Percentiles rank a stretch among this genome's conserved stretches.
Conservation (phyloP, 1,140 invertebrate genomes). For the Mercenaria mercenaria region DNA sequence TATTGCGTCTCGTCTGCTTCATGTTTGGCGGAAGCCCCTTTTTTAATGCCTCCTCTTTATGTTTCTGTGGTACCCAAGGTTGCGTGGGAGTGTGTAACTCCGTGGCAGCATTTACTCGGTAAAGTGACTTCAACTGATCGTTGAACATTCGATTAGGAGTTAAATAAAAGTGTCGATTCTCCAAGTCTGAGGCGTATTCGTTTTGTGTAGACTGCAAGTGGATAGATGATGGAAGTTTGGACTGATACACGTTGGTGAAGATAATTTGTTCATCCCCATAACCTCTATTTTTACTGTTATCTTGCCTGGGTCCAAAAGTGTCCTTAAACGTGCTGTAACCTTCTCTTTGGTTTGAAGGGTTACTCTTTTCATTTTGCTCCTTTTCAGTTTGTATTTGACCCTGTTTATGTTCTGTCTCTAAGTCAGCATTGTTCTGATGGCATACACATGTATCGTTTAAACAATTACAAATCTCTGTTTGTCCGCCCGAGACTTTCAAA, state of each 20-base stretch:
- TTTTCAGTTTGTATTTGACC: not conserved
- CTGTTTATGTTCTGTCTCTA: not conserved
- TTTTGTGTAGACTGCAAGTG: not conserved
- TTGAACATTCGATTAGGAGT: not conserved
- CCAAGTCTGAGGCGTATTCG: not conserved
- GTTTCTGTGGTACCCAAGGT: not conserved
- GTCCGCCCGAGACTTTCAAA: not conserved
- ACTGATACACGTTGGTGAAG: not conserved
- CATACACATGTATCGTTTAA: not conserved
- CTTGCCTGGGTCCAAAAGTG: not conserved
- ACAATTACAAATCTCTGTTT: not conserved
- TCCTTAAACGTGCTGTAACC: not conserved
- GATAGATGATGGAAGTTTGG: not conserved
- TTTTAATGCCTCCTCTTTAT: not conserved
- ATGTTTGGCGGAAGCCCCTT: too few relatives aligned
- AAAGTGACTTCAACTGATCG: not conserved
- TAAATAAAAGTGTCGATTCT: not conserved
- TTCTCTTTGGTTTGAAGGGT: too few relatives aligned
- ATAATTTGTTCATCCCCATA: not conserved
- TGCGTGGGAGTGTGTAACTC: not conserved
- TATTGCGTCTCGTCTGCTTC: not conserved
- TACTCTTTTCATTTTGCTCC: not conserved
- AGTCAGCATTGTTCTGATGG: not conserved
- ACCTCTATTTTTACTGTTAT: not conserved
- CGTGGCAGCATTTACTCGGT: not conserved